Conservation (phyloP, 2,888 invertebrate genomes). For the Diadromus collaris region DNA sequence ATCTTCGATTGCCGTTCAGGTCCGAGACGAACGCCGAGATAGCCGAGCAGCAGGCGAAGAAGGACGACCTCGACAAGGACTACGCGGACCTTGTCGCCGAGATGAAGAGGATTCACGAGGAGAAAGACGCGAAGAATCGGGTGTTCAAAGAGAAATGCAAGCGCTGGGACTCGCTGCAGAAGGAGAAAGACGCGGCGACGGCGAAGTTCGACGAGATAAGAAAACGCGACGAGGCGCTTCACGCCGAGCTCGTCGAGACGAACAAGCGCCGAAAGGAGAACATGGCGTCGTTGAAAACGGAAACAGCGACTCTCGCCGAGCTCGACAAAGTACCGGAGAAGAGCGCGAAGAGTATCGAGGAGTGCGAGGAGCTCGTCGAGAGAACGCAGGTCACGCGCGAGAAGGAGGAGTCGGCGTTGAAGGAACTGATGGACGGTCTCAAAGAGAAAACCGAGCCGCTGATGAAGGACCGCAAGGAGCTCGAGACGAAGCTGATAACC, state of each 20-base stretch:
- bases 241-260: slow-evolving; percentile 85
- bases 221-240: slow-evolving; percentile 81
- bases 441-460: slow-evolving; percentile 83
- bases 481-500: slow-evolving; percentile 86
- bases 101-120: slow-evolving; percentile 80
- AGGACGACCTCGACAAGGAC: slow-evolving; percentile 72
- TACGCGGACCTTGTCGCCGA: slow-evolving; percentile 79
- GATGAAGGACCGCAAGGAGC: slow-evolving; percentile 86
- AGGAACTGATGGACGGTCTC: slow-evolving; percentile 81
- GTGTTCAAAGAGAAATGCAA: slow-evolving; percentile 80
- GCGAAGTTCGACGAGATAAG: slow-evolving; percentile 80
- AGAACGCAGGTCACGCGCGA: slow-evolving; percentile 81
- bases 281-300: slow-evolving; percentile 84
- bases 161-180: slow-evolving; percentile 82
- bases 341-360: slow-evolving; percentile 86
- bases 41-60: slow-evolving; percentile 66
- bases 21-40: slow-evolving; percentile 66
- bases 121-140: slow-evolving; percentile 83
- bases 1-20: slow-evolving; percentile 57
- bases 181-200: slow-evolving; percentile 82
- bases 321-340: slow-evolving; percentile 86
- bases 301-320: slow-evolving; percentile 86
- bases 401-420: slow-evolving; percentile 80
- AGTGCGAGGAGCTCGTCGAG: slow-evolving; percentile 83
- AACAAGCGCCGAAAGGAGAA: slow-evolving; percentile 90